phyloP scores from a whole-genome alignment of 2,113 vertebrate genomes.

The Butorides virescens region DNA sequence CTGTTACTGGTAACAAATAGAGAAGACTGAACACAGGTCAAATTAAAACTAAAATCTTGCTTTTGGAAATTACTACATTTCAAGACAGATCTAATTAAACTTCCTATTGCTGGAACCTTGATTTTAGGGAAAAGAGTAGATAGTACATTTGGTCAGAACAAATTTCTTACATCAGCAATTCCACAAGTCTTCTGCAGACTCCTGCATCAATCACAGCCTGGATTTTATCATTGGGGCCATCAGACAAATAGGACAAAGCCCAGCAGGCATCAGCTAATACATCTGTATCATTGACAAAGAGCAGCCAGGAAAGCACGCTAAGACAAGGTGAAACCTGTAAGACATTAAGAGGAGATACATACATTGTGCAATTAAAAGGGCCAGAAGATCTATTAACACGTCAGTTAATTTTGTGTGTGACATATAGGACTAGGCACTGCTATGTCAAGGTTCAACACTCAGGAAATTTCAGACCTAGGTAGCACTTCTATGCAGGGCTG shows the following conservation, averaged over 20 bases:
- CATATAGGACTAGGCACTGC: neutral
- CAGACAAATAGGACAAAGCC: constrained; percentile 96
- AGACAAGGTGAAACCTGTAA: constrained; percentile 94
- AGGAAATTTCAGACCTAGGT: neutral
- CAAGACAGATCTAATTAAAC: neutral
- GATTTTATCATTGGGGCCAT: constrained; percentile 98
- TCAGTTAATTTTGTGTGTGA: neutral
- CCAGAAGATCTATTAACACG: neutral
- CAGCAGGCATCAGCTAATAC: constrained; percentile 97
- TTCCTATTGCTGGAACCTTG: neutral
- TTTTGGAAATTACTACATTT: neutral
- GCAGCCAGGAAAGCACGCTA: constrained; percentile 94
- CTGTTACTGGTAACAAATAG: neutral
- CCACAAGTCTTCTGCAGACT: constrained; percentile 96
- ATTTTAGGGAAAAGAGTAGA: neutral
- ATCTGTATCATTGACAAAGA: constrained; percentile 96
- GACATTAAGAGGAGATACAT: neutral
- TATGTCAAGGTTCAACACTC: neutral
- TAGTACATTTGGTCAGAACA: neutral
- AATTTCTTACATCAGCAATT: constrained; percentile 89
- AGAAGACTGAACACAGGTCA: neutral
- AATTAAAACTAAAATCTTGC: neutral
- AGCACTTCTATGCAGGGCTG: neutral
- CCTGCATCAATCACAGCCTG: constrained; percentile 98
- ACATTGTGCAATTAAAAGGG: neutral